Conservation (phyloP, 1,140 invertebrate genomes). For the Phthorimaea operculella region DNA sequence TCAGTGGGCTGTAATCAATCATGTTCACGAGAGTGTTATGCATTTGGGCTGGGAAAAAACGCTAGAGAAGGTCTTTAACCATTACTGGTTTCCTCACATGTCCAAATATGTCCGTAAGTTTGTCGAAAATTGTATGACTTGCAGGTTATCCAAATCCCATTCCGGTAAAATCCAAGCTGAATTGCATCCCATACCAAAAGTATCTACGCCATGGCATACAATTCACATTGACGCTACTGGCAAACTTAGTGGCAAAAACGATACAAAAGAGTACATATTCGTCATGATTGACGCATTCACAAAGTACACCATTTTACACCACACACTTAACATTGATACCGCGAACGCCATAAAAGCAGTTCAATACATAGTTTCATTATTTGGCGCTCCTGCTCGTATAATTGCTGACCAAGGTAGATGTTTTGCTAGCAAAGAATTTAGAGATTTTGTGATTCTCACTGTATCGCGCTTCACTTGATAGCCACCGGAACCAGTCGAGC, state of each 20-base stretch:
- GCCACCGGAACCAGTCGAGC: conserved; percentile 23
- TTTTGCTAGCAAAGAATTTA: conserved; percentile 24
- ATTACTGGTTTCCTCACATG: conserved; percentile 11
- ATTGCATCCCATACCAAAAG: conserved; percentile 12
- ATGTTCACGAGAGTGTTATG: conserved; percentile 1
- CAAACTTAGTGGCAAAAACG: conserved; percentile 16
- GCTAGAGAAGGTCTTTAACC: conserved; percentile 51
- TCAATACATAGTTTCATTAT: conserved; percentile 19
- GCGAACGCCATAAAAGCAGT: conserved; percentile 8
- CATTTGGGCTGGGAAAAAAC: conserved; percentile 11
- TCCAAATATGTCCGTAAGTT: conserved; percentile 29
- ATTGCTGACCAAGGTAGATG: conserved; percentile 21
- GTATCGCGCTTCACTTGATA: conserved; percentile 23
- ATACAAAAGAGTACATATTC: conserved; percentile 14
- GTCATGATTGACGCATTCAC: conserved; percentile 18
- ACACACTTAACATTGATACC: conserved; percentile 20
- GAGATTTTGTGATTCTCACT: conserved; percentile 23
- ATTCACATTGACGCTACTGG: conserved; percentile 15
- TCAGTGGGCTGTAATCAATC: conserved; percentile 25
- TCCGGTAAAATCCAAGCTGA: conserved; percentile 12
- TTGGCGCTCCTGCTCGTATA: conserved; percentile 23
- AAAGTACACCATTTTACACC: conserved; percentile 16
- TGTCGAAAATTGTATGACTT: conserved; percentile 24
- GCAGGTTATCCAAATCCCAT: conserved; percentile 8
- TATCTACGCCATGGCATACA: conserved; percentile 8